phyloP scores from a whole-genome alignment of 2,797 vertebrate genomes.

The Anguilla megastoma region DNA sequence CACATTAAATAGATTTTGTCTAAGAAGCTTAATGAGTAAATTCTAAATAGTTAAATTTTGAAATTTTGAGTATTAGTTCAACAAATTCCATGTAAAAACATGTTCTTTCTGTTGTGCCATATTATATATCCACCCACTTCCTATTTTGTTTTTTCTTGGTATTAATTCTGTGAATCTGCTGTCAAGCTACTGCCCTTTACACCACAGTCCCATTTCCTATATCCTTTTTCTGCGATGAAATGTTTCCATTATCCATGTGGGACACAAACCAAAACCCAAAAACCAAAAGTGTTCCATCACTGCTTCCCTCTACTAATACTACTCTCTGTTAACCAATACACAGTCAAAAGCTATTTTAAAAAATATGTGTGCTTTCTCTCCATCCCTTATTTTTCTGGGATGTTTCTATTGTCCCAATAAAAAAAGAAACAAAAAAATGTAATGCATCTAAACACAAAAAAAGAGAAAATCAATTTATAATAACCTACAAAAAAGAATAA shows the following conservation, averaged over 20 bases:
- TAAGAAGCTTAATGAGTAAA: neutral
- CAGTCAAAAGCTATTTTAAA: neutral
- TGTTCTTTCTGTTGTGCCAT: too few species aligned
- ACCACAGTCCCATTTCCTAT: neutral
- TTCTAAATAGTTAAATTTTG: neutral
- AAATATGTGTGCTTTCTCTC: neutral
- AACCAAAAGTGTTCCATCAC: neutral
- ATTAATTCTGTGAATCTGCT: neutral
- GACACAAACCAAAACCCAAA: neutral
- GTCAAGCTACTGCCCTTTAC: neutral
- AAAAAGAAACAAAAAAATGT: neutral
- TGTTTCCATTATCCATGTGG: neutral
- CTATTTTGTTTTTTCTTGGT: neutral
- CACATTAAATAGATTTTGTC: neutral
- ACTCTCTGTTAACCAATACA: neutral
- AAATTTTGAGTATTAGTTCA: too few species aligned
- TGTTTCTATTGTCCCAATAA: neutral
- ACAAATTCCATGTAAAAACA: too few species aligned
- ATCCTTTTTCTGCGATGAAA: constrained; percentile 1
- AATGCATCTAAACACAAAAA: neutral
- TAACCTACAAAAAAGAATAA: neutral
- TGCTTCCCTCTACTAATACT: neutral
- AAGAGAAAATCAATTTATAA: neutral
- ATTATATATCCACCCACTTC: too few species aligned
- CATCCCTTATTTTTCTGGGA: neutral